phyloP scores from a whole-genome alignment of 2,113 vertebrate genomes.

The Phylloscopus trochilus region DNA sequence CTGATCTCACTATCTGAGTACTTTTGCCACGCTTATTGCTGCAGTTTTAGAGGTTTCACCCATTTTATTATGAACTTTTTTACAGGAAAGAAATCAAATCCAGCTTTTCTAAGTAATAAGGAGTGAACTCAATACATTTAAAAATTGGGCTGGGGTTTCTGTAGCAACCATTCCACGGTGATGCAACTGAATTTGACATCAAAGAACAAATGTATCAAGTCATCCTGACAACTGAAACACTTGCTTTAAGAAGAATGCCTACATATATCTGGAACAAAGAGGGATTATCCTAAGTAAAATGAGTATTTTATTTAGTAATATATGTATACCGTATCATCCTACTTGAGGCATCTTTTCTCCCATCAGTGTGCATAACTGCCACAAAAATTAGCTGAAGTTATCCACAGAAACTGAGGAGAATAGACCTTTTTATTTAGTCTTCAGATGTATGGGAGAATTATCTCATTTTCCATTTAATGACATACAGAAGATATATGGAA shows the following conservation, averaged over 20 bases:
- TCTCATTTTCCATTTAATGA: constrained; percentile 65
- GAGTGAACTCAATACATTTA: neutral
- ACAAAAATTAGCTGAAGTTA: constrained; percentile 48
- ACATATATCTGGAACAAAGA: constrained; percentile 27
- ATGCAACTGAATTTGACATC: constrained; percentile 41
- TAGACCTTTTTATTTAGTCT: constrained; percentile 40
- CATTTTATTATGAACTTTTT: constrained; percentile 28
- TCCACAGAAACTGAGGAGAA: constrained; percentile 21
- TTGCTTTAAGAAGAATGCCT: constrained; percentile 8
- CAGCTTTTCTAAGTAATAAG: constrained; percentile 23
- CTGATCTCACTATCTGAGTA: neutral
- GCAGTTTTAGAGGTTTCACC: constrained; percentile 8
- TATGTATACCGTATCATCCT: constrained; percentile 22
- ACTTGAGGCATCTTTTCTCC: constrained; percentile 45
- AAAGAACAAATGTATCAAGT: constrained; percentile 50
- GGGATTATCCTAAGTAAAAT: neutral
- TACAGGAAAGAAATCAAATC: constrained; percentile 21
- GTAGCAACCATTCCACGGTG: constrained; percentile 40
- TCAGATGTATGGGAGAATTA: constrained; percentile 52
- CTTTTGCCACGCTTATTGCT: neutral
- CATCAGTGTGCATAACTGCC: neutral
- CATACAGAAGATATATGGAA: constrained; percentile 64
- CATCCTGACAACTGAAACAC: constrained; percentile 20
- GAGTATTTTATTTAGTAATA: constrained; percentile 19
- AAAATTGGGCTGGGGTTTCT: constrained; percentile 42